Base-by-base conservation (phyloP, 2,888 invertebrate species). In the Limnephilus rhombicus region DNA sequence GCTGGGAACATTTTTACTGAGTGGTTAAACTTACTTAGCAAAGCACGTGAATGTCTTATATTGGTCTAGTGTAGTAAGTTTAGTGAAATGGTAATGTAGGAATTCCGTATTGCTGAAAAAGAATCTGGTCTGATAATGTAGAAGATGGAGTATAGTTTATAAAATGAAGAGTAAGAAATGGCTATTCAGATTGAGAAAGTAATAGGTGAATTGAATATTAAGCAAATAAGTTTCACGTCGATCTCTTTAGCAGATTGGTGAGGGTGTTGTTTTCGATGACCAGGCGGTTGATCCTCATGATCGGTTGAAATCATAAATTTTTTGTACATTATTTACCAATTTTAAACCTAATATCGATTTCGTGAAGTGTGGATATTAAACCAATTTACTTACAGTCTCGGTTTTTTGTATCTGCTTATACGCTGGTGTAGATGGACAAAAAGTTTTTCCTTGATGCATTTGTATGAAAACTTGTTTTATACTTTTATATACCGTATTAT, bases 41-140 rank as follows among this genome's bases (percentile, higher is more conserved):
- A n/a, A n/a, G 24, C 2, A 9, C 24, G 83, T 37, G 18, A 83
- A 37, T 37, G 9, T 34, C 18, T 49, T 18, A 24, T 49, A 49
- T 1, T 13, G 86, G 86, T 86, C 45, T 41, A 45, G n/a, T 86
- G 49, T 86, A 41, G 86, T 41, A 49, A 86, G 49, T 49, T 49
- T 86, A 86, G 86, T 29, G 86, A 49, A 86, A 86, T 86, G 86
- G 86, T 86, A 86, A 86, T 86, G 86, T 86, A 29, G 86, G 86
- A 86, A 86, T 86, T 45, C 45, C 86, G 49, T 29, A 45, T 86
- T 86, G 29, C 41, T 37, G 86, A 45, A 86, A 85, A 85, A n/a
- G 86, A 86, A 15, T 86, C 37, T 68, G 86, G 85, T 85, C 15
- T n/a, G 85, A 85, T 37, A 83, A 83, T 83, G 2, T 83, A 15